These are phyloP conservation scores for Opisthocomus hoazin DNA, from an alignment of 2,113 vertebrate genomes.

Conservation along the genomic window DNA sequence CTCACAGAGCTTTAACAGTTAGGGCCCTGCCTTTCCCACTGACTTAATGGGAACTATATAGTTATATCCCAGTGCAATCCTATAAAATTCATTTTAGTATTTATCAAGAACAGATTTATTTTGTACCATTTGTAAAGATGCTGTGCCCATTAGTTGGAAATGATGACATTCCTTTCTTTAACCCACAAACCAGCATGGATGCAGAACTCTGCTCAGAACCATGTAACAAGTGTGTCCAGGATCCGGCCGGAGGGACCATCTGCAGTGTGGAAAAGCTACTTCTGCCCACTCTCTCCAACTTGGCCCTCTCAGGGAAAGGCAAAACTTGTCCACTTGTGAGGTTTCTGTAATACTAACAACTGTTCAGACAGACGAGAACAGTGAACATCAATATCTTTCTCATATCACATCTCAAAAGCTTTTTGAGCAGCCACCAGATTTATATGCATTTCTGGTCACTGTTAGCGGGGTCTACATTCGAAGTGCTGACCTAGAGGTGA, in stretches of 20 bases:
- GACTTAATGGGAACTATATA: slow-evolving; percentile 1
- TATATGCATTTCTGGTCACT: slow-evolving; percentile 25
- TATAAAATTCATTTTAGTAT: neutral
- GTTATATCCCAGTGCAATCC: neutral
- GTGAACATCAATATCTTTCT: neutral
- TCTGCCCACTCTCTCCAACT: neutral
- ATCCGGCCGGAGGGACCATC: neutral
- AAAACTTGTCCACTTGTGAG: neutral
- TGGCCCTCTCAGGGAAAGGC: neutral
- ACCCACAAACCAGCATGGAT: neutral
- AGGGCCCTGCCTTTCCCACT: neutral
- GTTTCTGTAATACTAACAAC: slow-evolving; percentile 11
- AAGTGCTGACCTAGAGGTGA: slow-evolving; percentile 42
- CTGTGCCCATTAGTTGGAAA: neutral
- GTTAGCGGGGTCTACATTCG: neutral
- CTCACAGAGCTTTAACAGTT: neutral
- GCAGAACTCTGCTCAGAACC: neutral
- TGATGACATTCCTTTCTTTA: neutral
- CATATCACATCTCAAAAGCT: slow-evolving; percentile 35
- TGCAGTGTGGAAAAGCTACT: neutral
- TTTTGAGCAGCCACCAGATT: slow-evolving; percentile 10
- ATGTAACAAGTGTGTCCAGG: neutral
- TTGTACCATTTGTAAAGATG: neutral
- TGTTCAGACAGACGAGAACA: neutral
- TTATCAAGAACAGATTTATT: neutral